phyloP scores from a whole-genome alignment of 2,888 invertebrate species.

The Glomeris marginata region DNA sequence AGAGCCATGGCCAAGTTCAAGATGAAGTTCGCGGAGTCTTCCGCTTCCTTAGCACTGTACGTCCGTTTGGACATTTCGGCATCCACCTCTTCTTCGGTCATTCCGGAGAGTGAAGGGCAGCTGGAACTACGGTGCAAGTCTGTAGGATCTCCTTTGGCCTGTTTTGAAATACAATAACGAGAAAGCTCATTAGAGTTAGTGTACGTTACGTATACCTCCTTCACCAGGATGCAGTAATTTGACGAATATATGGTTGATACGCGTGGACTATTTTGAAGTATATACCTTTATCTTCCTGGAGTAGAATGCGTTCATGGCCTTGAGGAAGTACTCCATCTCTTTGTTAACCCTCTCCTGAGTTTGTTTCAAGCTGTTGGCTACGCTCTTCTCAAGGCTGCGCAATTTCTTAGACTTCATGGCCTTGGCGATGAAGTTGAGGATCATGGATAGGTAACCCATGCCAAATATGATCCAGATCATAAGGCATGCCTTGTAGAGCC shows the following conservation, averaged over 20 bases:
- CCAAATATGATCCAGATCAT: conserved; percentile 84
- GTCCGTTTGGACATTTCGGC: not conserved
- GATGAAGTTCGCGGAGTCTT: conserved; percentile 12
- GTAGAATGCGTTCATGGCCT: conserved; percentile 12
- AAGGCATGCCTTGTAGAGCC: conserved; percentile 60
- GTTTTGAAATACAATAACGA: not conserved
- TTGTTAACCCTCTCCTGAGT: conserved; percentile 13
- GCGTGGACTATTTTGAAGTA: too few species aligned
- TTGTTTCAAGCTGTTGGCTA: conserved; percentile 12
- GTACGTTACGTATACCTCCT: too few species aligned
- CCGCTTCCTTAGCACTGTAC: not conserved
- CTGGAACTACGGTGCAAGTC: conserved; percentile 2
- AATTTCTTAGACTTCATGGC: conserved; percentile 18
- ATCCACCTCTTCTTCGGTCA: not conserved
- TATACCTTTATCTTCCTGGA: conserved; percentile 5
- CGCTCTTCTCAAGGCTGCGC: conserved; percentile 13
- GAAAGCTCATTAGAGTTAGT: too few species aligned
- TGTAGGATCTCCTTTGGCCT: not conserved
- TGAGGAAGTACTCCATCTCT: conserved; percentile 15
- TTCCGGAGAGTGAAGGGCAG: conserved; percentile 6
- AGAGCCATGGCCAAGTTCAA: conserved; percentile 14
- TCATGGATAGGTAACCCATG: conserved; percentile 76
- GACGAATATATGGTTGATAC: too few species aligned
- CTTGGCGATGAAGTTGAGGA: conserved; percentile 24
- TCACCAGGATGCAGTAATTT: too few species aligned